Percentiles rank a stretch among this genome's conserved stretches.
These are phyloP conservation scores for Sitodiplosis mosellana DNA, from an alignment of 1,140 invertebrate genomes.

Conservation along the genomic window DNA sequence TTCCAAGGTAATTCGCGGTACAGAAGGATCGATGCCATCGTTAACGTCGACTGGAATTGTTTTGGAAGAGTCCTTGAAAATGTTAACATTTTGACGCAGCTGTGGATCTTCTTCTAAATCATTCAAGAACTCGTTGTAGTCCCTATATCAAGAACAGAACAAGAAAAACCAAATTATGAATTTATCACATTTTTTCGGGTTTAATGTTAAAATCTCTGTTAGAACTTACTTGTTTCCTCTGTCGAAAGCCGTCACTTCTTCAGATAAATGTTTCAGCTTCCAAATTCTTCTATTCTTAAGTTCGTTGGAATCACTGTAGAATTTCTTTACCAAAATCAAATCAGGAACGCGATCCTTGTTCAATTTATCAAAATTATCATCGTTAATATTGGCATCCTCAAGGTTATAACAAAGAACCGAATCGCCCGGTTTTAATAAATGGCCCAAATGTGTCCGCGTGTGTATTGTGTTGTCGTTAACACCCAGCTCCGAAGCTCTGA, in stretches of 20 bases:
- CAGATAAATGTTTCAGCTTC: slow-evolving; percentile 77
- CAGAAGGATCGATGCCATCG: slow-evolving; percentile 45
- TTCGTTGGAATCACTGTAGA: slow-evolving; percentile 53
- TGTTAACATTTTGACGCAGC: slow-evolving; percentile 80
- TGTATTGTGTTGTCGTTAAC: slow-evolving; percentile 66
- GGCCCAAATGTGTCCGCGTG: slow-evolving; percentile 82
- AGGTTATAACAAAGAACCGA: slow-evolving; percentile 84
- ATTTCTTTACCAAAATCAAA: slow-evolving; percentile 86
- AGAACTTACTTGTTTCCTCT: slow-evolving; percentile 51
- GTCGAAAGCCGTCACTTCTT: slow-evolving; percentile 42
- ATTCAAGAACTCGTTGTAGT: slow-evolving; percentile 90
- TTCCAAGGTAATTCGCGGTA: slow-evolving; percentile 75
- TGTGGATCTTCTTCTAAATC: slow-evolving; percentile 91
- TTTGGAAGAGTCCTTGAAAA: slow-evolving; percentile 62
- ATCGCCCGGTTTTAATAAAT: slow-evolving; percentile 85
- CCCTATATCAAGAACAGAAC: slow-evolving; percentile 34
- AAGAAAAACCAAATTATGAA: slow-evolving; percentile 1
- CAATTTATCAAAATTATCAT: slow-evolving; percentile 70
- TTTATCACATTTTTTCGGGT: too few species aligned
- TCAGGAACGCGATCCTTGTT: slow-evolving; percentile 58
- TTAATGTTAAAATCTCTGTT: neutral
- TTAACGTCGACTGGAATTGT: slow-evolving; percentile 39
- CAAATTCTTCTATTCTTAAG: slow-evolving; percentile 63
- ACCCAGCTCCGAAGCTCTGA: slow-evolving; percentile 75
- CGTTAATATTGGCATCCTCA: slow-evolving; percentile 76